These are phyloP conservation scores for Amphipyra tragopoginis DNA, from an alignment of 2,888 invertebrate genomes.

Conservation along the genomic window DNA sequence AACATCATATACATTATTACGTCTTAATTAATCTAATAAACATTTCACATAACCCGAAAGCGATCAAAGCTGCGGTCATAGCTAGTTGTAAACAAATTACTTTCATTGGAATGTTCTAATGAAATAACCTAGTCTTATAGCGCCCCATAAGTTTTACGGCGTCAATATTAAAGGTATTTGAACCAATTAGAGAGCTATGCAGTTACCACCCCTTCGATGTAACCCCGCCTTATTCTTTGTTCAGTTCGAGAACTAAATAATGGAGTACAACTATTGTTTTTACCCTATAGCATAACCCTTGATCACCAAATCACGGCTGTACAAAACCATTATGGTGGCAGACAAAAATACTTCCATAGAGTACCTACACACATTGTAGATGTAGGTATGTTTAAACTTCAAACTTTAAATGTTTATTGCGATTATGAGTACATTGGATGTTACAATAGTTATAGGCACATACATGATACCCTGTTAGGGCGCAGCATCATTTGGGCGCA, in stretches of 20 bases:
- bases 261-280: constrained; percentile 73
- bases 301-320: constrained; percentile 54
- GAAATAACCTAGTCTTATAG: constrained; percentile 56
- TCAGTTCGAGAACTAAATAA: constrained; percentile 63
- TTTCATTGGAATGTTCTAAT: constrained; percentile 49
- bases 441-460: no score
- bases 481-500: no score
- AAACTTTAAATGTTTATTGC: no score
- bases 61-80: constrained; percentile 26
- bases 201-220: constrained; percentile 72
- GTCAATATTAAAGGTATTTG: constrained; percentile 63
- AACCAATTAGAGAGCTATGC: constrained; percentile 78
- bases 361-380: no score
- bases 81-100: constrained; percentile 50
- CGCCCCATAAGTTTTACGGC: constrained; percentile 58
- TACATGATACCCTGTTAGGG: no score
- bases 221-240: constrained; percentile 73
- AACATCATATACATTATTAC: constrained; percentile 2
- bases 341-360: constrained; percentile 7
- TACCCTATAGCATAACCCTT: constrained; percentile 60
- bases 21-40: constrained; percentile 42
- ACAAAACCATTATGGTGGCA: constrained; percentile 16
- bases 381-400: no score
- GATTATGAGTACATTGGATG: no score
- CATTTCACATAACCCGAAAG: constrained; percentile 14